These are phyloP conservation scores for Anadara kagoshimensis DNA, from an alignment of 1,140 invertebrate species.

Conservation along the genomic window DNA sequence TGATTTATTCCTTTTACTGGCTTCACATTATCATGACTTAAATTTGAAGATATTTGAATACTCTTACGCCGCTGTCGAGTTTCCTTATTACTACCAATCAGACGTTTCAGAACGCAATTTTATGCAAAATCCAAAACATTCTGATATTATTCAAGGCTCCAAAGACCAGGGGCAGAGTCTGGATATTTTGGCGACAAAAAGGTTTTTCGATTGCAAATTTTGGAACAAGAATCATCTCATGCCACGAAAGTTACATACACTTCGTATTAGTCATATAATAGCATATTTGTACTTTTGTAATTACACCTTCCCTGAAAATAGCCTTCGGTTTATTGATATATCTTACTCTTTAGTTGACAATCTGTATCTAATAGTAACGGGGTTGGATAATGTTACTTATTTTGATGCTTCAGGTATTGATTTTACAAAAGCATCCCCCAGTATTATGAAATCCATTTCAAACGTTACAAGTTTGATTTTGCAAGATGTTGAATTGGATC, in stretches of 20 bases:
- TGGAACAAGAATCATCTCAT: too few species aligned
- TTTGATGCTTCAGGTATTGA: conserved; percentile 11
- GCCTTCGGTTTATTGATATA: not conserved
- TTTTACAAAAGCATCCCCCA: not conserved
- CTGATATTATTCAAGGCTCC: too few species aligned
- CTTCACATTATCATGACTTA: too few species aligned
- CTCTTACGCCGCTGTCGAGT: too few species aligned
- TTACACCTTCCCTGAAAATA: not conserved
- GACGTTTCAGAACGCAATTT: too few species aligned
- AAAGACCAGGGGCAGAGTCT: too few species aligned
- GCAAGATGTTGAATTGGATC: conserved; percentile 2
- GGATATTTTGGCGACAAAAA: too few species aligned
- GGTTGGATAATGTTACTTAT: not conserved
- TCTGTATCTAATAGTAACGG: not conserved
- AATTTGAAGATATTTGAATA: too few species aligned
- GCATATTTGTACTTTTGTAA: not conserved
- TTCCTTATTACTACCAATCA: too few species aligned
- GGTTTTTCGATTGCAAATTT: too few species aligned
- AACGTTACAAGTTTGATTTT: conserved; percentile 1
- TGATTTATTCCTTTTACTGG: too few species aligned
- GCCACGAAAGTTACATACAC: not conserved
- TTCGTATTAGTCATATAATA: conserved; percentile 9
- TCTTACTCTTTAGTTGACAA: conserved; percentile 1
- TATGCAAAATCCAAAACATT: too few species aligned
- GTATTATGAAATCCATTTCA: not conserved